Evolutionary conservation across 2,113 vertebrate genomes (phyloP).

Genomic region (Cyprinodon brontotheroides): DNA sequence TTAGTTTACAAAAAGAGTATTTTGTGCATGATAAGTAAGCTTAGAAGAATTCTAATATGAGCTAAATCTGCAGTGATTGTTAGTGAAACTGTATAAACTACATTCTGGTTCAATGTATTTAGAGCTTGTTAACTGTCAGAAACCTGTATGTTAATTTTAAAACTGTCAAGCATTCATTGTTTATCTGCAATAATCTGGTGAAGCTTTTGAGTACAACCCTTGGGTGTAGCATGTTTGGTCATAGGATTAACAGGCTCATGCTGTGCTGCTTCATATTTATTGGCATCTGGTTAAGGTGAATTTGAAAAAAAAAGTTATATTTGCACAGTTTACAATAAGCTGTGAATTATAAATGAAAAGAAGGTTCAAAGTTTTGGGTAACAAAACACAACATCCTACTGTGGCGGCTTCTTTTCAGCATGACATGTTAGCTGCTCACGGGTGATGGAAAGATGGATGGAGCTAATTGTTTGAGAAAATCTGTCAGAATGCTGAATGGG

Average conservation of each 20-base stretch:
- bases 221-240: not conserved
- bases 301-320: not conserved
- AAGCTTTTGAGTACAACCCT: not conserved
- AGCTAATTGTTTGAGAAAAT: not conserved
- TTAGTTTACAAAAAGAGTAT: not conserved
- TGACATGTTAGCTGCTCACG: not conserved
- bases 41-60: not conserved
- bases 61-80: not conserved
- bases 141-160: not conserved
- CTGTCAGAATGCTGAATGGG: not conserved
- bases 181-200: not conserved
- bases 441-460: not conserved
- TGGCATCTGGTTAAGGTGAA: too few species aligned
- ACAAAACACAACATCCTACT: not conserved
- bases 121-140: not conserved
- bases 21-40: not conserved
- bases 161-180: not conserved
- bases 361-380: too few species aligned
- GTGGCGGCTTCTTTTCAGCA: not conserved
- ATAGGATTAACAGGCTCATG: not conserved
- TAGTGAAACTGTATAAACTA: not conserved
- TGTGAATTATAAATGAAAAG: too few species aligned
- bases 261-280: too few species aligned
- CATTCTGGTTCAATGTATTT: not conserved
- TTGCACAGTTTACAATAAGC: too few species aligned